Evolutionary conservation across 2,888 invertebrate genomes (phyloP), one percentile per base, ranked within the genome.

Genomic region (Himalopsyche tibetana): DNA sequence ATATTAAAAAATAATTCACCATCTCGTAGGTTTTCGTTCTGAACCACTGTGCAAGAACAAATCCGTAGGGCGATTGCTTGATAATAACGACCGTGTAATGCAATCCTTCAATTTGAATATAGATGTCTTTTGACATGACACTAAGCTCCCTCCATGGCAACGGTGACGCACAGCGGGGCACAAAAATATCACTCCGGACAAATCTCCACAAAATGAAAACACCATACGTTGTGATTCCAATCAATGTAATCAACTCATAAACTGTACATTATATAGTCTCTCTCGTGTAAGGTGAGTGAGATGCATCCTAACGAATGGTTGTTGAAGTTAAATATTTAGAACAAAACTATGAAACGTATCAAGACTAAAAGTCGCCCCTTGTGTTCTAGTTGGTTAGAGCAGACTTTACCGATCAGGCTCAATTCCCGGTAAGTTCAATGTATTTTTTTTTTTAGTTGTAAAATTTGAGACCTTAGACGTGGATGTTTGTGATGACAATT

Each of bases 121-220:
- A 88, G 87, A 86, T 88, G 85, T 88, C 87, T 69, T 79, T 42
- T 85, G 87, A 84, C 85, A 85, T 84, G 88, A 88, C 87, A 87
- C 85, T 88, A 87, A 88, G 87, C 88, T 80, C 45, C 82, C 51
- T 83, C 82, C 87, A 19, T 40, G n/a, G 17, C 15, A 19, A 63
- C 63, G n/a, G 28, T 63, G 63, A 63, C 63, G 63, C 63, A 63
- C 63, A 63, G 63, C 28, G 63, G 63, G 63, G 28, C 11, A 63
- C 63, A 19, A 63, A 63, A 63, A 63, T 63, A 63, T 63, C 63
- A 19, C 63, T 11, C 8, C 5, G 74, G 55, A 83, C 85, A 85
- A 85, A 85, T 85, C 63, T 63, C 63, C 9, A 63, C 63, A 28
- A 63, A 63, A 19, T 63, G 19, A 28, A 28, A 28, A 19, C 19